These are phyloP conservation scores for Xylocampa areola DNA, from an alignment of 2,888 invertebrate species.

Conservation along the genomic window DNA sequence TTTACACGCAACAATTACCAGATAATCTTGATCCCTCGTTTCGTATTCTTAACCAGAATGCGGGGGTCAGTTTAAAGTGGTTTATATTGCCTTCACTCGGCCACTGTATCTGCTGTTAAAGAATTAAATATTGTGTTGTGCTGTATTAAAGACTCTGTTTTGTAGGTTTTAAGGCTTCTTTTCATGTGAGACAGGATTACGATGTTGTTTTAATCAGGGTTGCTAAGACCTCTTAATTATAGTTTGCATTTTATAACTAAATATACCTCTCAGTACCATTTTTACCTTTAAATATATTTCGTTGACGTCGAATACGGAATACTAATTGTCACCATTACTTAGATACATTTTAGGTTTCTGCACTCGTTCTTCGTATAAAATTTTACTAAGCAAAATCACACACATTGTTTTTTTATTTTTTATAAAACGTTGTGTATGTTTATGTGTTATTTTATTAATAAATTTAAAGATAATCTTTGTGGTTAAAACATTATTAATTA, in stretches of 20 bases:
- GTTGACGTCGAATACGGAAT: too few relatives aligned
- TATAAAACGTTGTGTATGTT: too few relatives aligned
- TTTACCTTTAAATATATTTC: too few relatives aligned
- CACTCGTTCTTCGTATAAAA: too few relatives aligned
- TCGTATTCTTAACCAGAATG: conserved; percentile 19
- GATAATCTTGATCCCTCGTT: conserved; percentile 57
- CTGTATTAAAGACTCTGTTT: background rate
- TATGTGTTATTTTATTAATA: too few relatives aligned
- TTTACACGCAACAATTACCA: conserved; percentile 62
- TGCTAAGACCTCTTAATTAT: conserved; percentile 14
- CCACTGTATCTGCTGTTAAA: conserved; percentile 55
- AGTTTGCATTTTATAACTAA: conserved; percentile 17
- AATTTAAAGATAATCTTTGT: too few relatives aligned
- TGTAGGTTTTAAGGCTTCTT: accelerated
- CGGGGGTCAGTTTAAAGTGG: conserved; percentile 47
- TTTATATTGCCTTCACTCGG: conserved; percentile 22
- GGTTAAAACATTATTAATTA: too few relatives aligned
- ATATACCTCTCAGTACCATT: background rate
- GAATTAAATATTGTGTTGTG: conserved; percentile 24
- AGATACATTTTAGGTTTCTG: too few relatives aligned
- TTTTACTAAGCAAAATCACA: too few relatives aligned
- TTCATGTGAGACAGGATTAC: conserved; percentile 9
- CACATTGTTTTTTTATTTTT: too few relatives aligned
- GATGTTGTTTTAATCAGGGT: conserved; percentile 26
- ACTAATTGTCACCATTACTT: too few relatives aligned